Base-by-base conservation (phyloP, 1,140 invertebrate species). In the Chlorops oryzae region DNA sequence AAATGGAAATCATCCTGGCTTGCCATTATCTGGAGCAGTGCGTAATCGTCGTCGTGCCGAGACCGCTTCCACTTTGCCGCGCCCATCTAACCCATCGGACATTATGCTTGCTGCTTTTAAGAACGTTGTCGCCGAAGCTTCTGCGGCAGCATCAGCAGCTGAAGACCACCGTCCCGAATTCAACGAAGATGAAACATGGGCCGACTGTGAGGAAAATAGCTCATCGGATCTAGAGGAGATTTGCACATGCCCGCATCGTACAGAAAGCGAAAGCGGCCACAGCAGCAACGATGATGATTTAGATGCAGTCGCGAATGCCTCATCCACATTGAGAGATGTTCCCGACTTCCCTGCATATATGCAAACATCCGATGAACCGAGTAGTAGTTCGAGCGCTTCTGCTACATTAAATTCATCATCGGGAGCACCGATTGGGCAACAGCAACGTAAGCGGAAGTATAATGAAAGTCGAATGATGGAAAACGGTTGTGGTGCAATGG, bases 141-240 rank as follows among this genome's bases (percentile, higher is more conserved):
- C n/a, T 20, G 51, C 52, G 18, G 49, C 35, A 18, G 37, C 22
- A 17, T 21, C 22, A 5, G 52, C 12, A 5, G 38, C 27, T n/a
- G 37, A 45, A 2, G 55, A 61, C 0, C 56, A 67, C 12, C 56
- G 55, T 2, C 58, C 54, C 2, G 65, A 67, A 28, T 64, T 62
- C 7, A 62, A 40, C 47, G 39, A 35, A 34, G 66, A 70, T 10
- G 65, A 70, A n/a, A 56, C 69, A 1, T 72, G 69, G 69, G 63
- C 47, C n/a, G 69, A 72, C 51, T 70, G 69, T 47, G 70, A 72
- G 25, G 65, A 69, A 25, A 68, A 65, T 50, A 68, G 61, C 25
- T 64, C 56, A n/a, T 72, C 66, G 0, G 70, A 72, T 45, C 5
- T 61, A 23, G 70, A 72, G 49, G 70, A 72, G 43, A 59, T 72